phyloP scores from a whole-genome alignment of 2,113 vertebrate genomes.

The Pedetes capensis region DNA sequence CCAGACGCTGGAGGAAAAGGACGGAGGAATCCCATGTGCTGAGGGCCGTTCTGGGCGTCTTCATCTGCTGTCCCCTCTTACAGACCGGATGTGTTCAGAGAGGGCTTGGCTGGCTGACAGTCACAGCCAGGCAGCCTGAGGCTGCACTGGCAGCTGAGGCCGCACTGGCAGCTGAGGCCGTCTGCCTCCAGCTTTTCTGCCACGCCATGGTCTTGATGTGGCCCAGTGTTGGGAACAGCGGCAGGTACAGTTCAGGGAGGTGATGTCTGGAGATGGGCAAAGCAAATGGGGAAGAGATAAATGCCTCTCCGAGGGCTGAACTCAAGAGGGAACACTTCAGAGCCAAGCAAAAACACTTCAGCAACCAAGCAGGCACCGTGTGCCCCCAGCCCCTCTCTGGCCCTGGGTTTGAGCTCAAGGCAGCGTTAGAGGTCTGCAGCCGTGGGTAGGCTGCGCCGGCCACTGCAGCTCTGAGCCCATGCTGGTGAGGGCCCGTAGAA shows the following conservation, averaged over 20 bases:
- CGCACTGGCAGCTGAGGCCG: too few species aligned
- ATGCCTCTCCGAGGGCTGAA: background rate
- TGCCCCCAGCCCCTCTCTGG: background rate
- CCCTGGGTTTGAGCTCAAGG: background rate
- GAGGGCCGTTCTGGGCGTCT: too few species aligned
- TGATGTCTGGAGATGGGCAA: background rate
- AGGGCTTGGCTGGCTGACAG: background rate
- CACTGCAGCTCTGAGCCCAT: too few species aligned
- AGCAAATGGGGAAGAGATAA: background rate
- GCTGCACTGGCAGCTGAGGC: background rate
- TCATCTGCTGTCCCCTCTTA: background rate
- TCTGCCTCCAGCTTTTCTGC: background rate
- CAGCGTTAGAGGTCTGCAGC: rapidly evolving
- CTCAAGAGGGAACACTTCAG: background rate
- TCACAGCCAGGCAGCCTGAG: background rate
- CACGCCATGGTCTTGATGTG: background rate
- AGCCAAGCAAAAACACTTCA: background rate
- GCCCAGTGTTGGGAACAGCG: background rate
- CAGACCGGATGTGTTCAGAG: background rate
- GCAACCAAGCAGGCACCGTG: background rate
- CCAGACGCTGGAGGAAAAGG: background rate
- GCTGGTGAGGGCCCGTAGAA: background rate
- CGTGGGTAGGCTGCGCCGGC: rapidly evolving
- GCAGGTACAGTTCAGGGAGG: background rate
- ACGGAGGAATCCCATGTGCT: background rate